Evolutionary conservation across 2,797 vertebrate genomes (phyloP), one percentile per base, ranked within the genome.

Genomic region (Hybognathus amarus): DNA sequence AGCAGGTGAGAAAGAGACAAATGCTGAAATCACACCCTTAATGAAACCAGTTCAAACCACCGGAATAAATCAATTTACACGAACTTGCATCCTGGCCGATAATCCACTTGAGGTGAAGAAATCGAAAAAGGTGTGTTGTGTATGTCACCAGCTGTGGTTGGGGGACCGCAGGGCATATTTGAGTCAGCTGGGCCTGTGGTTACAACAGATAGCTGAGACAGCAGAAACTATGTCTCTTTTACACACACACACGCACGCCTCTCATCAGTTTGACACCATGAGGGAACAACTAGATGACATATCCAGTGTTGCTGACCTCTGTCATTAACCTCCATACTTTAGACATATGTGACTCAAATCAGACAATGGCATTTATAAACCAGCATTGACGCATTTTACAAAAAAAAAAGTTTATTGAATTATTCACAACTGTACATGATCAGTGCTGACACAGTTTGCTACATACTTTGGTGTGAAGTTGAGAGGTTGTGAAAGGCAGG

Each of bases 341-440:
- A 79, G 33, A 79, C 63, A 27, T 13, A 10, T 67, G 11, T 52
- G 17, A 79, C 52, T 67, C 27, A 82, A 64, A 45, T 24, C 42
- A n/a, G 42, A 74, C 30, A 52, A 38, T 18, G 33, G 22, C 38
- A 7, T 42, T 24, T 69, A 13, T 40, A 50, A 67, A 74, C 78
- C n/a, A 81, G 89, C 87, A 68, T 38, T 59, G 24, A 68, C 36
- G 50, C 74, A 3, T 67, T 85, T 76, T 90, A 93, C 87, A 93
- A 93, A 89, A 95, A 94, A 94, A 87, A 75, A 75, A 56, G 86
- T 95, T 95, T 95, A 95, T 95, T 95, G 91, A 94, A 93, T 93
- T 94, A 94, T 96, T 91, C 94, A 95, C 94, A 96, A 93, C 93
- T 95, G 94, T 95, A 95, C 95, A 96, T 91, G 90, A 93, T 94